Conservation (phyloP, 2,888 invertebrate genomes). For the Rhimphoctona megacephalus region DNA sequence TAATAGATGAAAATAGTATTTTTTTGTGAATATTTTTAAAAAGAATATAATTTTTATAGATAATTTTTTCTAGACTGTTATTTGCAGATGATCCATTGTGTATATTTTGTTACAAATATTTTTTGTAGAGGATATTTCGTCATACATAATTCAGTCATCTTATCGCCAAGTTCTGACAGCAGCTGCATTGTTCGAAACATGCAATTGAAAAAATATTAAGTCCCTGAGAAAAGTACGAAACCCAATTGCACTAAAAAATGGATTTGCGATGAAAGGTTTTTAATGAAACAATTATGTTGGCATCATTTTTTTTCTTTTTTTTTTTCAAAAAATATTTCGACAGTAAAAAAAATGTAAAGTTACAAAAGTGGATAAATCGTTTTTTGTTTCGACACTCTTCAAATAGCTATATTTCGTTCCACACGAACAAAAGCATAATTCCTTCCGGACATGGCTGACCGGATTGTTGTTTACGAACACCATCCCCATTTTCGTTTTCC, state of each 20-base stretch:
- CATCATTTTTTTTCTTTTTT: neutral
- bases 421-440: neutral
- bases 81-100: too few species aligned
- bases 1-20: too few species aligned
- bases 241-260: neutral
- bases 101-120: too few species aligned
- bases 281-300: neutral
- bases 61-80: too few species aligned
- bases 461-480: slow-evolving; percentile 46
- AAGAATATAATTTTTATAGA: too few species aligned
- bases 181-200: too few species aligned
- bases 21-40: too few species aligned
- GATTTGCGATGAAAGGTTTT: neutral
- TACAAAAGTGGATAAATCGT: neutral
- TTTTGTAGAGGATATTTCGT: too few species aligned
- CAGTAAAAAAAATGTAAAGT: neutral
- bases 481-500: slow-evolving; percentile 43
- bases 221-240: too few species aligned
- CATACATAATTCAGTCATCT: too few species aligned
- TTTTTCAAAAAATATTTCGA: neutral
- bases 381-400: neutral
- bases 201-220: too few species aligned
- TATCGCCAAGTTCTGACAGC: too few species aligned
- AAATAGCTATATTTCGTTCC: neutral
- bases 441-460: slow-evolving; percentile 20